Base-by-base conservation (phyloP, 2,113 vertebrate species). In the Megaceryle torquata region DNA sequence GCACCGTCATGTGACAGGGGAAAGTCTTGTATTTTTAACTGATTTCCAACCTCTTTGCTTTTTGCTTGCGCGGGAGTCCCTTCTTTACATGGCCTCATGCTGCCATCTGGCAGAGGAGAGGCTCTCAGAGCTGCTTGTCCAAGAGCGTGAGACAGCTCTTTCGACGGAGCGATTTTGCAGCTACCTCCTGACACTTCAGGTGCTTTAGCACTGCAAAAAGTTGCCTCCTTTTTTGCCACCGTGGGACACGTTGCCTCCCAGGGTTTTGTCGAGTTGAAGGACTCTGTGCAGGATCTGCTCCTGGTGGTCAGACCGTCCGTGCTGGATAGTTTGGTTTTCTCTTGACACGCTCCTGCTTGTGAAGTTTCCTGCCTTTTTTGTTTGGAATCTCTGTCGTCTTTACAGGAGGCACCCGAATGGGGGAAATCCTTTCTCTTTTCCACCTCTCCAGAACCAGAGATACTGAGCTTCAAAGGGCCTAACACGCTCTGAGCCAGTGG, bases 401-500 rank as follows among this genome's bases (percentile, higher is more conserved):
- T 93, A 67, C 90, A 94, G 10, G 90, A 78, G 37, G 71, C 16
- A 57, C 88, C 86, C 43, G 70, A 81, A 48, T 86, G 86, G 77
- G 88, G 93, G 77, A 88, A 94, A 60, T 98, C 98, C 60, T 97
- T 98, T 61, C 69, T 94, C 39, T 63, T 96, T 63, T 98, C 97
- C 41, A 74, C 72, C 56, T 98, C 97, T 93, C 93, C 97, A 9
- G 98, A 95, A 51, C 90, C 95, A 50, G 97, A 89, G 25, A 95
- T 33, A 33, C 88, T 97, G 57, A 98, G 98, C 86, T 98, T 98
- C 65, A 98, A 95, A 8, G 98, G 98, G 25, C 98, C 98, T 43
- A 98, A 69, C 33, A 98, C 84, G 1, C 98, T 98, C 82, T 98
- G 99, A 35, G 98, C 98, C 14, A 98, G 97, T 0, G 98, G 97